Base-by-base conservation (phyloP, 2,113 vertebrate species). In the Electrona antarctica region DNA sequence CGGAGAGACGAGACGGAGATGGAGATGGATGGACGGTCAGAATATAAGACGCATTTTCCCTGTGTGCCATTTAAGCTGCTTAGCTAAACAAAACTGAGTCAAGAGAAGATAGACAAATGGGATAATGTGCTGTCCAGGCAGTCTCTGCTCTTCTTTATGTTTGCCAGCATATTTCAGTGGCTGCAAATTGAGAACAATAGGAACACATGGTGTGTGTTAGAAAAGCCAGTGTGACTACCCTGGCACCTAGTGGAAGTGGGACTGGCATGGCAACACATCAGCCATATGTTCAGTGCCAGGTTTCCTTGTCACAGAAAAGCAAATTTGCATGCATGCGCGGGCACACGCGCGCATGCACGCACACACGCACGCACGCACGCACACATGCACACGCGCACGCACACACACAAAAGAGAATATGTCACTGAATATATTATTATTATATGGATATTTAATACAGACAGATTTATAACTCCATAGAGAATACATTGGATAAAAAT, bases 201-300 rank as follows among this genome's bases (percentile, higher is more conserved):
- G 77, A 91, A 71, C 77, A 85, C 80, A 83, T 83, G 72, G 85
- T 63, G 48, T 63, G 48, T 60, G 78, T 82, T 77, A 73, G 74
- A 80, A 21, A 86, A 85, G 51, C 83, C 79, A 61, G 67, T 86
- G 78, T 80, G 84, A 88, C 83, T 78, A 71, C 21, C 66, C 80
- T 87, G 88, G 87, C 85, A 85, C 74, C 58, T 57, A 60, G 63
- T 80, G 80, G 84, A 89, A 88, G 84, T 80, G 84, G 83, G 72
- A 83, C 86, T 89, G 88, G 87, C 85, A 85, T 89, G 88, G 87
- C 85, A 85, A 65, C 73, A 68, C 68, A 21, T 21, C 21, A 65
- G 33, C 83, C 82, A 78, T 86, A 86, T 84, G 87, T 60, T 85
- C 14, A 0, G 67, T 79, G 88, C 84, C 90, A 88, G 82, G 81